Conservation (phyloP, 2,888 invertebrate genomes). For the Brachylomia viminalis region DNA sequence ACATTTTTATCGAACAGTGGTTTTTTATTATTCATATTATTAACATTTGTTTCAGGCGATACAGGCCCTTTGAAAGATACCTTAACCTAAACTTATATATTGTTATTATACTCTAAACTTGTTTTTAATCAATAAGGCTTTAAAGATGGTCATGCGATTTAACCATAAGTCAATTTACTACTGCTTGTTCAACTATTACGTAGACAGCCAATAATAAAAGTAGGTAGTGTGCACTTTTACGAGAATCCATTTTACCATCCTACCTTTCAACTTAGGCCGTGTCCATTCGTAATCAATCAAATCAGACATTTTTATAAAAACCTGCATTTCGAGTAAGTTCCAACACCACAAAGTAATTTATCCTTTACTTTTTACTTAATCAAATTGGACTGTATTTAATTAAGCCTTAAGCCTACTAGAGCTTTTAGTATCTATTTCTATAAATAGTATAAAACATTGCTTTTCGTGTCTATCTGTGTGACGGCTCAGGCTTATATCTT, state of each 20-base stretch:
- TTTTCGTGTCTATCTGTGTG: not conserved
- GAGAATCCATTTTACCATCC: not conserved
- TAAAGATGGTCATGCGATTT: no score
- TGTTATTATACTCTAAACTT: no score
- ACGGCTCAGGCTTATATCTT: not conserved
- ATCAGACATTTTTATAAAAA: constrained; percentile 12
- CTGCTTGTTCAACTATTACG: no score
- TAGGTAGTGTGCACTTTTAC: not conserved
- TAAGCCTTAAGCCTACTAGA: not conserved
- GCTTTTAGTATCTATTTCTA: not conserved
- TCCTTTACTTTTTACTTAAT: not conserved
- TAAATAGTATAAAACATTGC: not conserved
- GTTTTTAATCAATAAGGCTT: no score
- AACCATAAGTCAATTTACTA: not conserved
- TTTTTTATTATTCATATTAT: not conserved
- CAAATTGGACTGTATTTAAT: not conserved
- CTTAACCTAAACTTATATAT: no score
- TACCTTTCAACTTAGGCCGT: not conserved
- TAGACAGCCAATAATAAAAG: not conserved
- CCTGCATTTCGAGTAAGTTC: not conserved
- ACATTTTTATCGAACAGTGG: not conserved
- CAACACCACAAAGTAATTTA: not conserved
- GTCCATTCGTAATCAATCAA: constrained; percentile 10
- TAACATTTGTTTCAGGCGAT: no score
- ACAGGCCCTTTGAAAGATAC: no score